Evolutionary conservation across 2,797 vertebrate genomes (phyloP).

Genomic region (Sitta carolinensis): DNA sequence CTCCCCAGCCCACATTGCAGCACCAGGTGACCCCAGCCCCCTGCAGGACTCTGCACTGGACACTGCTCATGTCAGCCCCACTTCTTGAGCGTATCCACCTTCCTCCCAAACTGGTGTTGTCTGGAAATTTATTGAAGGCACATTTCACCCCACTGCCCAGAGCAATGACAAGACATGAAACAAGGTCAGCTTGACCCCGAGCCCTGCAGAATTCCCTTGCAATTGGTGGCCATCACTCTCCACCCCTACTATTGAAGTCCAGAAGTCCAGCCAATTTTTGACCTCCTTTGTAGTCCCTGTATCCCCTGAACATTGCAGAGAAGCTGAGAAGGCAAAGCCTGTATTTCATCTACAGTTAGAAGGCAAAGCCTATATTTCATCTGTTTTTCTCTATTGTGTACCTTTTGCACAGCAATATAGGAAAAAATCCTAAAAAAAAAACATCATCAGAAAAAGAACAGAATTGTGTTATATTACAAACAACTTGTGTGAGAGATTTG

Average conservation of each 20-base stretch:
- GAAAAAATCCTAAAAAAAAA: background rate
- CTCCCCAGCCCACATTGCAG: accelerated
- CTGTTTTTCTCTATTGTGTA: background rate
- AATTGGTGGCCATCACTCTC: background rate
- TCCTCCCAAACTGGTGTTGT: background rate
- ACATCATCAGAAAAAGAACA: background rate
- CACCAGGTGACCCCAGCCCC: background rate
- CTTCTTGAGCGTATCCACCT: accelerated
- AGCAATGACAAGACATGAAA: background rate
- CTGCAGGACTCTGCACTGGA: background rate
- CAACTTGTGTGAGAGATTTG: background rate
- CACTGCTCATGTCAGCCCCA: background rate
- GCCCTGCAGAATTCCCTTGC: background rate
- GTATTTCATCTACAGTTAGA: background rate
- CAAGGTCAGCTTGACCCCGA: background rate
- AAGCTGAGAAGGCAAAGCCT: background rate
- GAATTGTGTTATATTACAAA: background rate
- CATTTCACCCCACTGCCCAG: background rate
- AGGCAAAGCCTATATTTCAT: background rate
- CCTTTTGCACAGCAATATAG: background rate
- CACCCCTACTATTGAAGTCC: background rate
- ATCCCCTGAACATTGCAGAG: background rate
- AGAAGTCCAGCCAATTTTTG: background rate
- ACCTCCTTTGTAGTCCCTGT: background rate
- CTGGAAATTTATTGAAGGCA: background rate